Percentiles rank a stretch among this genome's conserved stretches.
Conservation (phyloP, 2,888 invertebrate species). For the Pollenia amentaria region DNA sequence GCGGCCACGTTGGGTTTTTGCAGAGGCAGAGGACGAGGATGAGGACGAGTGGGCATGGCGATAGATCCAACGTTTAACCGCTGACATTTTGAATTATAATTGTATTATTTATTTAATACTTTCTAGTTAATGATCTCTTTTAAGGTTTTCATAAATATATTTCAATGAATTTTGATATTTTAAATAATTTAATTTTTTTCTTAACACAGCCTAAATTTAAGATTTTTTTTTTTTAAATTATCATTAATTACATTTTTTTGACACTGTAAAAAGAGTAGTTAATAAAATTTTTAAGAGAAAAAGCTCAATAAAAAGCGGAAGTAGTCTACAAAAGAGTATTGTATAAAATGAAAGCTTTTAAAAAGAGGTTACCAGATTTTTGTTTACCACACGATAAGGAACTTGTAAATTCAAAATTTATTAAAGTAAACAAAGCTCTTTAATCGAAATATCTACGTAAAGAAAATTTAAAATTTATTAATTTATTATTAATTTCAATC, state of each 20-base stretch:
- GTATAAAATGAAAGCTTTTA: slow-evolving; percentile 14
- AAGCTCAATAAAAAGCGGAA: neutral
- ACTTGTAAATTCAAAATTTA: too few species aligned
- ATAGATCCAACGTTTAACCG: slow-evolving; percentile 84
- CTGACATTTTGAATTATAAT: slow-evolving; percentile 80
- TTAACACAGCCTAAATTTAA: slow-evolving; percentile 46
- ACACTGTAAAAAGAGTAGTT: slow-evolving; percentile 26
- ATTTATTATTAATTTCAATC: too few species aligned
- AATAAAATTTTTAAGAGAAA: neutral
- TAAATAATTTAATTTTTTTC: slow-evolving; percentile 29
- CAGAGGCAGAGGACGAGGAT: slow-evolving; percentile 75
- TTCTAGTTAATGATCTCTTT: neutral
- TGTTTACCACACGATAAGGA: too few species aligned
- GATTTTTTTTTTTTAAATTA: slow-evolving; percentile 14
- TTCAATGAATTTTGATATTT: slow-evolving; percentile 4
- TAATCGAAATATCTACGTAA: too few species aligned
- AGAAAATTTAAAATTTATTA: too few species aligned
- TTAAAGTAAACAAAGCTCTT: too few species aligned
- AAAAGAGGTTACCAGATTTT: too few species aligned
- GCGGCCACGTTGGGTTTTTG: slow-evolving; percentile 81
- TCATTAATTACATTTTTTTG: slow-evolving; percentile 59
- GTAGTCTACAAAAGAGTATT: neutral
- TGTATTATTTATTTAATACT: slow-evolving; percentile 8
- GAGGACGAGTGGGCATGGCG: slow-evolving; percentile 77
- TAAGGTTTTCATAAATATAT: slow-evolving; percentile 9